Evolutionary conservation across 2,113 vertebrate species (phyloP), one percentile per base, ranked within the genome.

Genomic region (Platichthys flesus): DNA sequence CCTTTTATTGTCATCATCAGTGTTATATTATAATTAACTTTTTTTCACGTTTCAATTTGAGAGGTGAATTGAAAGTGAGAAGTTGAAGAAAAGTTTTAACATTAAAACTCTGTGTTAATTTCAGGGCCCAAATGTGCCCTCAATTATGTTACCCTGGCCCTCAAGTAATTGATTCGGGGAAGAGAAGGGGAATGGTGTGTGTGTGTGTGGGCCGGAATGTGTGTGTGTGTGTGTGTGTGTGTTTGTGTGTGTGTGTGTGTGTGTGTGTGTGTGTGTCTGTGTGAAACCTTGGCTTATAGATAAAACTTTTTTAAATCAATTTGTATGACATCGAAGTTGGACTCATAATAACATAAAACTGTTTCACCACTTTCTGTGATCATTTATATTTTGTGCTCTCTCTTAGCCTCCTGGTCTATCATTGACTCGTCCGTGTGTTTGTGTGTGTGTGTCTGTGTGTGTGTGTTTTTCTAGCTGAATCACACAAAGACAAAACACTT

Each of bases 81-180:
- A 85, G 75, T 78, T 85, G 9, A 24, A 16, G 35, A 76, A 69
- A 85, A 81, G 64, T 85, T 85, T 74, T 5, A 81, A 55, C 60
- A 64, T 84, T 87, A 81, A 85, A 82, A 83, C 69, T 63, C 52
- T 84, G 76, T 82, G 66, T 87, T 81, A 54, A 89, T 85, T 86
- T 88, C 83, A 90, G 89, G 87, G 88, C 80, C 72, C 74, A 18
- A 81, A 84, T 40, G 59, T 4, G 84, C 85, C 87, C 85, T 89
- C 86, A 89, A 85, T 91, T 86, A 87, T 89, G 88, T 89, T 74
- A 88, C 74, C 45, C 79, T 71, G 70, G 76, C 80, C 77, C 75
- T 72, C 52, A 79, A 69, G 84, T 88, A 87, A 90, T 92, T 90
- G 82, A 92, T 88, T 89, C 87, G 82, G 67, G 72, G 64, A 65